A percentile compares a stretch with the other conserved stretches of the same genome.
phyloP scores from a whole-genome alignment of 2,888 invertebrate genomes.

The Lochmaea capreae region DNA sequence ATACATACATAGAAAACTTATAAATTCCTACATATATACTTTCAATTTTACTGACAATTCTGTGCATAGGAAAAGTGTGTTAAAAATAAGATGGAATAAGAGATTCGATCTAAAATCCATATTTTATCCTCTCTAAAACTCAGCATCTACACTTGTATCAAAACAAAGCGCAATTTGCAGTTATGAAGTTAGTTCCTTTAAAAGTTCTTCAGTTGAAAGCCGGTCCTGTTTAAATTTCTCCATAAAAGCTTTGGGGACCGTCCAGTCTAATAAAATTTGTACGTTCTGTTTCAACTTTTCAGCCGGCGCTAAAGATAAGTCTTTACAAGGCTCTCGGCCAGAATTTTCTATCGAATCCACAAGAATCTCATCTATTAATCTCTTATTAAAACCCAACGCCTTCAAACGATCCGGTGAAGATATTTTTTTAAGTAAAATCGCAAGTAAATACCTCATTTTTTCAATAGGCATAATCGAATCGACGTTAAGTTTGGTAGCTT shows the following conservation, averaged over 20 bases:
- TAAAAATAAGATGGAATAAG: background rate
- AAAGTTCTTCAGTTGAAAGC: conserved; percentile 81
- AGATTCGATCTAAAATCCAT: background rate
- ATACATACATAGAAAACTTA: too few species aligned
- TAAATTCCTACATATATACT: too few species aligned
- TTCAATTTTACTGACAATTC: too few species aligned
- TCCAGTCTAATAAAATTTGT: conserved; percentile 82
- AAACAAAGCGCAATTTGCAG: background rate
- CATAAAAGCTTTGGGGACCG: conserved; percentile 84
- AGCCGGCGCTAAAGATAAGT: conserved; percentile 69
- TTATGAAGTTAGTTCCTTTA: conserved; percentile 78
- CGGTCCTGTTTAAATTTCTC: conserved; percentile 79
- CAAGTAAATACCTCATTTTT: conserved; percentile 82
- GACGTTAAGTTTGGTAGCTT: conserved; percentile 54
- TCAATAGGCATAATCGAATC: conserved; percentile 75
- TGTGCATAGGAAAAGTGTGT: background rate
- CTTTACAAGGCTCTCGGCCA: conserved; percentile 75
- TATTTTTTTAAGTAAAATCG: conserved; percentile 84
- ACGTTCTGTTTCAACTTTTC: conserved; percentile 80
- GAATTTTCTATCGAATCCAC: conserved; percentile 82
- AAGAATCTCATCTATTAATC: conserved; percentile 84
- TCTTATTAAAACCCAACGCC: conserved; percentile 79
- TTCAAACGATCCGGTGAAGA: conserved; percentile 83
- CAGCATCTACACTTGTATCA: background rate
- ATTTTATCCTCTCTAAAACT: conserved; percentile 1